Base-by-base conservation (phyloP, 1,140 invertebrate species). In the Hermetia illucens region DNA sequence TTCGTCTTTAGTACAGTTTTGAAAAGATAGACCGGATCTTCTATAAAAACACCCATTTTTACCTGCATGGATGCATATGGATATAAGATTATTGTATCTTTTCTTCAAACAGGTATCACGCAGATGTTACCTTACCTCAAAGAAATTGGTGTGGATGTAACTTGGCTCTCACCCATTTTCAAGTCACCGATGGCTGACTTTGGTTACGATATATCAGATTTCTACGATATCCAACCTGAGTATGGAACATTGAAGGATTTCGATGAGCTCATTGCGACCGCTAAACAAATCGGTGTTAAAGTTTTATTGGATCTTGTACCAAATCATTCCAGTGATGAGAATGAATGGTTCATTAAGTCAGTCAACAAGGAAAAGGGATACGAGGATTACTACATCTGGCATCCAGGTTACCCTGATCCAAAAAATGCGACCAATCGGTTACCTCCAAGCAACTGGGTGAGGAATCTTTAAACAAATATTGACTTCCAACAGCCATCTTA, bases 271-370 rank as follows among this genome's bases (percentile, higher is more conserved):
- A 38, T 70, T 20, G 44, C 31, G 0, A 46, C 50, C 30, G 61
- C 64, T 1, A 64, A 65, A 42, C 24, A 39, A 53, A 2, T 37
- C 15, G 40, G 27, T 40, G 18, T 65, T 6, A 56, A 51, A 40
- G 51, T 65, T 1, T 57, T 83, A 1, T 43, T 83, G 37, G 81
- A 85, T 51, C 75, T 82, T 40, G 75, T 82, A 2, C 79, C 79
- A 0, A 83, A 83, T 52, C 77, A 82, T 48, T 72, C 75, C 0
- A 76, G 75, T 32, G 68, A 71, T 25, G 48, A 74, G 27, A 72
- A 77, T 27, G 53, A 66, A 16, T 82, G 79, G 69, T 82, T 81
- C 47, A 44, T 58, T 21, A 63, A 71, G 30, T 79, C 75, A 21
- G 50, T 64, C 24, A 53, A 62, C 4, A 55, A 53, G 13, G 59